These are phyloP conservation scores for Scotopteryx bipunctaria DNA, from an alignment of 2,888 invertebrate species.

Conservation along the genomic window DNA sequence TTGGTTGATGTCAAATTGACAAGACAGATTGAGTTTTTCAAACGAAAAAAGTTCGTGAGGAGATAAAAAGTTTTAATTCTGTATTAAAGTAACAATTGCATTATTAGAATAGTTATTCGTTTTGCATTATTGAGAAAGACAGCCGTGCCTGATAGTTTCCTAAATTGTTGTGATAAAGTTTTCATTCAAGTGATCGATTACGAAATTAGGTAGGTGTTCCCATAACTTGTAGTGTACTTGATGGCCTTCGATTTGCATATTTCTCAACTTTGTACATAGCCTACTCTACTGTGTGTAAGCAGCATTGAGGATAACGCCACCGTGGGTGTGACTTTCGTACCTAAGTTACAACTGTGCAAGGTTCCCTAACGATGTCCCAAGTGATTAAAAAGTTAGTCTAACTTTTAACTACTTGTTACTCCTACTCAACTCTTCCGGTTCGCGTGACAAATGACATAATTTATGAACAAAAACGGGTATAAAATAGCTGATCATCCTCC, in stretches of 20 bases:
- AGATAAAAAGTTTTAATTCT: too few species aligned
- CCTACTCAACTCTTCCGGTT: neutral
- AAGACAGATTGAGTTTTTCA: too few species aligned
- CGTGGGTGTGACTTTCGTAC: conserved; percentile 66
- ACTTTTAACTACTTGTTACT: neutral
- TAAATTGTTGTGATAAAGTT: neutral
- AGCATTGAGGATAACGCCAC: conserved; percentile 56
- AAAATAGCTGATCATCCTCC: conserved; percentile 17
- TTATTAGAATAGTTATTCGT: too few species aligned
- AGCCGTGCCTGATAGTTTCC: too few species aligned
- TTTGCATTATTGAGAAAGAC: too few species aligned
- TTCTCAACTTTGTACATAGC: conserved; percentile 69
- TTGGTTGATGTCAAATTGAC: too few species aligned
- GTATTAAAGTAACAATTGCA: too few species aligned
- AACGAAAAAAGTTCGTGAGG: too few species aligned
- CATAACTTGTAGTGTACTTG: conserved; percentile 57
- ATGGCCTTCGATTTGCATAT: conserved; percentile 75
- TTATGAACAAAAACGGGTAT: conserved; percentile 32
- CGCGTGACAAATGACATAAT: conserved; percentile 34
- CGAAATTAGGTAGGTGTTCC: conserved; percentile 49
- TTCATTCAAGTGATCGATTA: conserved; percentile 32
- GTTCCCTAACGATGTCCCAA: conserved; percentile 43
- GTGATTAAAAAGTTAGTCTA: conserved; percentile 12
- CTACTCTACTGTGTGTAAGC: conserved; percentile 62
- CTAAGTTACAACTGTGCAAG: too few species aligned